These are phyloP conservation scores for Suricata suricatta DNA, from an alignment of 2,113 vertebrate genomes.

Conservation along the genomic window DNA sequence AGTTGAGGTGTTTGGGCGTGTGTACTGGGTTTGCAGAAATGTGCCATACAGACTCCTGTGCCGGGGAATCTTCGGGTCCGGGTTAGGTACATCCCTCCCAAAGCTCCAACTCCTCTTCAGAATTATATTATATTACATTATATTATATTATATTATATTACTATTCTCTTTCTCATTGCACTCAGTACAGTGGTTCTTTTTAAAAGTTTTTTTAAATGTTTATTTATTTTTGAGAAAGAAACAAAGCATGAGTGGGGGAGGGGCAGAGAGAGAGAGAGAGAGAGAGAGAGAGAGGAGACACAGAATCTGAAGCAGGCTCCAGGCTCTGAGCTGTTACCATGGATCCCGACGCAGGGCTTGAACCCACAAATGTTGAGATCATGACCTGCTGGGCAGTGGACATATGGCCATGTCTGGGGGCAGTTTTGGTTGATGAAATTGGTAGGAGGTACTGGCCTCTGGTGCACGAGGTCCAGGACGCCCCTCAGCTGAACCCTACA, in stretches of 20 bases:
- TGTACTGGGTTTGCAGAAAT: neutral
- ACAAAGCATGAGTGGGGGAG: no score
- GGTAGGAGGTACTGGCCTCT: neutral
- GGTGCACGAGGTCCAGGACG: neutral
- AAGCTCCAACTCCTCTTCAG: neutral
- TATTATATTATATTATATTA: neutral
- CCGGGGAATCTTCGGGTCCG: neutral
- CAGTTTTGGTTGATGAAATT: neutral
- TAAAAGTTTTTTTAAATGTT: no score
- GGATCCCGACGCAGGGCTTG: no score
- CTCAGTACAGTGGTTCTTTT: neutral
- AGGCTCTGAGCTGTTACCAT: no score
- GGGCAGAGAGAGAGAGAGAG: no score
- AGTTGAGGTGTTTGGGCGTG: neutral
- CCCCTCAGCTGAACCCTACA: rapidly evolving
- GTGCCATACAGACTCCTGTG: neutral
- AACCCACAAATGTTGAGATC: no score
- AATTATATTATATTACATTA: neutral
- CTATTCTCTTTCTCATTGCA: neutral
- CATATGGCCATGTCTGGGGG: neutral
- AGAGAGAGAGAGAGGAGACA: no score
- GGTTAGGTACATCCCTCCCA: neutral
- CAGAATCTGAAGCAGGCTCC: no score
- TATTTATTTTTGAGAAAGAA: no score
- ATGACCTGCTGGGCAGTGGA: neutral